A percentile compares a stretch with the other conserved stretches of the same genome.
These are phyloP conservation scores for Ascidia mentula DNA, from an alignment of 23 tunicate species.

Conservation along the genomic window DNA sequence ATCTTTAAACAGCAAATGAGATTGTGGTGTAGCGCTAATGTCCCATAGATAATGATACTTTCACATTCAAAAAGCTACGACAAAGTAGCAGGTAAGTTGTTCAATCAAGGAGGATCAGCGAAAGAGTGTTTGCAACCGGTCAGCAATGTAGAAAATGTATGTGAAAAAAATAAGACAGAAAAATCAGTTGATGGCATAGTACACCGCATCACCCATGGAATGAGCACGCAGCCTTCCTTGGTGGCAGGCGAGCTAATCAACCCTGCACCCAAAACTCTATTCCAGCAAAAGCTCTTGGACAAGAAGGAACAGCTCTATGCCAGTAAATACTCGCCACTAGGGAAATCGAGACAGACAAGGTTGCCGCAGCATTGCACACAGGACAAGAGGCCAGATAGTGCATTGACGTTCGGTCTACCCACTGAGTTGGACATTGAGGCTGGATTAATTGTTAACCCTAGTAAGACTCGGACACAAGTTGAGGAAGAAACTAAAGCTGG, in stretches of 20 bases:
- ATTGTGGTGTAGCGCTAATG: too few species aligned
- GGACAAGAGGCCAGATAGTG: slow-evolving; percentile 26
- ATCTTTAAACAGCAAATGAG: not conserved
- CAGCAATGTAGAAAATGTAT: not conserved
- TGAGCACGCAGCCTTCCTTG: slow-evolving; percentile 19
- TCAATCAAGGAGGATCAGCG: slow-evolving; percentile 58
- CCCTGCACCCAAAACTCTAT: slow-evolving; percentile 28
- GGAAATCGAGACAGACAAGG: slow-evolving; percentile 7
- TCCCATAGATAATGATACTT: too few species aligned
- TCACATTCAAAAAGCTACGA: not conserved
- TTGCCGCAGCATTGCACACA: not conserved
- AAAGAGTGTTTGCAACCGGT: slow-evolving; percentile 52
- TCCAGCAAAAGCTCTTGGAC: slow-evolving; percentile 36
- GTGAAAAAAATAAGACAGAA: not conserved
- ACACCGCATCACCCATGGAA: slow-evolving; percentile 34
- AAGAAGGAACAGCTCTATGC: slow-evolving; percentile 40
- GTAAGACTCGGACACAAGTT: slow-evolving; percentile 47
- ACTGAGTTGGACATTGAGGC: slow-evolving; percentile 37
- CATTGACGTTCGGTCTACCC: slow-evolving; percentile 28
- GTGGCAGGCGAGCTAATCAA: slow-evolving; percentile 31
- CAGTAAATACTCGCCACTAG: slow-evolving; percentile 29
- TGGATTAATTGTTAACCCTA: slow-evolving; percentile 68
- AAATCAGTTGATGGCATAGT: slow-evolving; percentile 3
- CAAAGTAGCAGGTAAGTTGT: slow-evolving; percentile 51
- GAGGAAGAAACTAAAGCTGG: slow-evolving; percentile 53